A percentile compares a stretch with the other conserved stretches of the same genome.
Conservation (phyloP, 1,140 invertebrate species). For the Drosophila seguyi region DNA sequence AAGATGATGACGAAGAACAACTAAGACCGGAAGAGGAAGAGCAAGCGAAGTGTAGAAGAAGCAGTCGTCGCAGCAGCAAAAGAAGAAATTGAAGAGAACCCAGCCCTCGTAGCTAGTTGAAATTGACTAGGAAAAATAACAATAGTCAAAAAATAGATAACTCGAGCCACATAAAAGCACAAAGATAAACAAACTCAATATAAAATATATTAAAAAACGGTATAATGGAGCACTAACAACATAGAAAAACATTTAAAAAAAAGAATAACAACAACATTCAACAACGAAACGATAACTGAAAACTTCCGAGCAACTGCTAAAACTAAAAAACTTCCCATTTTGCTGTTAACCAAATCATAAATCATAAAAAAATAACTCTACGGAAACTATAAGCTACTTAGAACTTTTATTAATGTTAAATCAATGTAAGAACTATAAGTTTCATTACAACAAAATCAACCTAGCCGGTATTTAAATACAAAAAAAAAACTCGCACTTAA, state of each 20-base stretch:
- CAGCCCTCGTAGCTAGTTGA: slow-evolving; percentile 59
- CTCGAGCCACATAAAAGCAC: slow-evolving; percentile 1
- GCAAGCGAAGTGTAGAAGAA: slow-evolving; percentile 8
- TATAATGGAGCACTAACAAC: slow-evolving; percentile 1
- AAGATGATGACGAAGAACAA: slow-evolving; percentile 24
- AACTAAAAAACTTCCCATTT: slow-evolving; percentile 2
- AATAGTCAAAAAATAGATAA: neutral
- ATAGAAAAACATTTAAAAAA: neutral
- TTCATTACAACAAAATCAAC: neutral
- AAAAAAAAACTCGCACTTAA: slow-evolving; percentile 8
- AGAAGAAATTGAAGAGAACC: slow-evolving; percentile 16
- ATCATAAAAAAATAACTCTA: neutral
- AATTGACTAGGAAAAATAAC: slow-evolving; percentile 49
- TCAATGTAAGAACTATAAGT: slow-evolving; percentile 3
- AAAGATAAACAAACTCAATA: slow-evolving; percentile 2
- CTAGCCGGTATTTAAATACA: slow-evolving; percentile 6
- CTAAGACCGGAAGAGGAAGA: slow-evolving; percentile 18
- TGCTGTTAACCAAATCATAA: neutral
- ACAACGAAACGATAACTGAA: slow-evolving; percentile 19
- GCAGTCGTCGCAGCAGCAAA: slow-evolving; percentile 5
- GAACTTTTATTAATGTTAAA: slow-evolving; percentile 8
- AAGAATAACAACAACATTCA: slow-evolving; percentile 4
- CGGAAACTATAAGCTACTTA: slow-evolving; percentile 1
- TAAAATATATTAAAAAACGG: neutral
- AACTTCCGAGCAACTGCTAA: slow-evolving; percentile 19